Evolutionary conservation across 2,113 vertebrate species (phyloP), one percentile per base, ranked within the genome.

Genomic region (Trichomycterus rosablanca): DNA sequence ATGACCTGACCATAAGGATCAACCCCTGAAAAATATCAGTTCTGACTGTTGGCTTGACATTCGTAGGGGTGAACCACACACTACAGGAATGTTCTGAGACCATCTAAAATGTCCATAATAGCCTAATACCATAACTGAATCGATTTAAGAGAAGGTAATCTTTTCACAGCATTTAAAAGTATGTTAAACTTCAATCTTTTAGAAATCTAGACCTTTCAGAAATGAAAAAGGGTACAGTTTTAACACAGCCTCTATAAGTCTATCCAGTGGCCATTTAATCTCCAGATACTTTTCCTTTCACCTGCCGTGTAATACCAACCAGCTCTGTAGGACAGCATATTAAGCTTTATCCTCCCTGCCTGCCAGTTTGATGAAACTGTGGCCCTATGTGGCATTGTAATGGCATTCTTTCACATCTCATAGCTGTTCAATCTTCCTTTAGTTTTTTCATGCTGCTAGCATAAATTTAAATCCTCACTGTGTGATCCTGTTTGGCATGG

Each of bases 401-500:
- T 70, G 63, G 59, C 63, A 63, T 48, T 56, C 57, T n/a, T 60
- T 57, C 24, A 20, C 66, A 48, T 53, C 9, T 34, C 49, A 32
- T 48, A 65, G 63, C 53, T 55, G 53, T 49, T 56, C 63, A 57
- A 40, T 62, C 67, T 57, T 54, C 34, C 51, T 39, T 61, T 52
- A 16, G 46, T 46, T 60, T 66, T 24, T 57, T 70, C 71, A 60
- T 49, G 51, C 66, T 66, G 62, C 66, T 62, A 53, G 78, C 79
- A 76, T 10, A 85, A 89, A 90, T 89, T 88, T 81, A 87, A 88
- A 86, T 88, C 82, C 82, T 83, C 79, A 82, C 80, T 83, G 81
- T 80, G 84, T 86, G 87, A 86, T 80, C 78, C 79, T 84, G 84
- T 80, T 81, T 54, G 76, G 70, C 1, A 88, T 61, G 37, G 61